phyloP scores from a whole-genome alignment of 2,113 vertebrate genomes.

The Chinchilla lanigera region DNA sequence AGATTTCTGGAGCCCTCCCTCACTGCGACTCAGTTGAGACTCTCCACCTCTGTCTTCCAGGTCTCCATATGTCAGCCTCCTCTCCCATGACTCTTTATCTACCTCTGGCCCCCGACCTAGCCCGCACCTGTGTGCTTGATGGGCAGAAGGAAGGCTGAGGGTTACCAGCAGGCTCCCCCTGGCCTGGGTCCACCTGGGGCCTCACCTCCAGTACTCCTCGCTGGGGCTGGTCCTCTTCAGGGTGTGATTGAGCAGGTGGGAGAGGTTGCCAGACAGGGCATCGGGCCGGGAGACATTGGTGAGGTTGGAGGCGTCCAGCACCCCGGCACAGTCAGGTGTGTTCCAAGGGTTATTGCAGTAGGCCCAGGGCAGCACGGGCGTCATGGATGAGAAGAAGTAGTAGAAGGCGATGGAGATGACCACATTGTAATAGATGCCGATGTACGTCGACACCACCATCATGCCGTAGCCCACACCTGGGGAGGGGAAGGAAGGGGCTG shows the following conservation, averaged over 20 bases:
- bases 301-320: conserved; percentile 86
- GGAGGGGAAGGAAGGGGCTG: background rate
- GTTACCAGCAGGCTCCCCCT: background rate
- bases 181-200: accelerated
- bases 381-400: conserved; percentile 99
- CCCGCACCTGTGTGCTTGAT: background rate
- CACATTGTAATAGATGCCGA: conserved; percentile 99
- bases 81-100: background rate
- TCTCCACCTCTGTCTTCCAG: background rate
- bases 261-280: conserved; percentile 86
- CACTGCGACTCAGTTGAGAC: background rate
- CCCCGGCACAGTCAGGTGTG: conserved; percentile 92
- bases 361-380: conserved; percentile 96
- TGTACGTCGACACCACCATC: conserved; percentile 99
- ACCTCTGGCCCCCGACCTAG: background rate
- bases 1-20: background rate
- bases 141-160: background rate
- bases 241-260: conserved; percentile 90
- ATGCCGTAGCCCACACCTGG: conserved; percentile 98
- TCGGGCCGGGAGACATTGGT: conserved; percentile 85
- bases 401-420: conserved; percentile 99
- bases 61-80: background rate
- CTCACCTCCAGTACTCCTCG: conserved; percentile 99
- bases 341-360: conserved; percentile 99
- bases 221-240: conserved; percentile 97